A percentile compares a stretch with the other conserved stretches of the same genome.
Conservation (phyloP, 2,797 vertebrate species). For the Spinus pinus region DNA sequence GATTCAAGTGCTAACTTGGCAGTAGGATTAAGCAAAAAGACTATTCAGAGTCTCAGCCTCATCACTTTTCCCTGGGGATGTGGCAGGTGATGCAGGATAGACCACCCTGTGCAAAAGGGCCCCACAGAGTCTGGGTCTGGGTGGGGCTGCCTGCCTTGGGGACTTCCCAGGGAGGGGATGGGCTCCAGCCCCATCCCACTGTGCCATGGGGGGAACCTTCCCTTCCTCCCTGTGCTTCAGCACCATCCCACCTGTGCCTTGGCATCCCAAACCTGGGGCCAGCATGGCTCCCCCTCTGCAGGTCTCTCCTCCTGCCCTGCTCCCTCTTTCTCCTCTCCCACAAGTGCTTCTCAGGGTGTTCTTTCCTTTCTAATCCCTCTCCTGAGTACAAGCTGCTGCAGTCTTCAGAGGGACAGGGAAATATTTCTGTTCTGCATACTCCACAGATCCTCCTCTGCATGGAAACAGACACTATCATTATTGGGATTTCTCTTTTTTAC, state of each 20-base stretch:
- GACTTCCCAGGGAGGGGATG: background rate
- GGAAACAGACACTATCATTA: slow-evolving; percentile 65
- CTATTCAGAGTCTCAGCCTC: background rate
- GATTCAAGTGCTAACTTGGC: background rate
- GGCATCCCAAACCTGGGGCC: background rate
- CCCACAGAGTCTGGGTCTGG: accelerated
- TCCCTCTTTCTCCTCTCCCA: background rate
- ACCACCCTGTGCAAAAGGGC: background rate
- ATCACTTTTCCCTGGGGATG: background rate
- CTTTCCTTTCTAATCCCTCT: slow-evolving; percentile 47
- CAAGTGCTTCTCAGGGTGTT: background rate
- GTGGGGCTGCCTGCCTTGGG: background rate
- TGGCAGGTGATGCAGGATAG: background rate
- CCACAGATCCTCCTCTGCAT: slow-evolving; percentile 66
- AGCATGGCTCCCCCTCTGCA: accelerated
- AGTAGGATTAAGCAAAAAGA: background rate
- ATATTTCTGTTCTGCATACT: slow-evolving; percentile 60
- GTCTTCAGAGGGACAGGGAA: slow-evolving; percentile 46
- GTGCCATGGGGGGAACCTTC: background rate
- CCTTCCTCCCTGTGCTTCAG: background rate
- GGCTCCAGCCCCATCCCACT: accelerated
- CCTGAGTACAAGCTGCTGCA: slow-evolving; percentile 52
- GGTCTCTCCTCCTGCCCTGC: background rate
- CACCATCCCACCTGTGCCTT: background rate
- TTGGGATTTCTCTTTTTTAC: background rate